Evolutionary conservation across 2,888 invertebrate genomes (phyloP).

Genomic region (Oasisia sp.): DNA sequence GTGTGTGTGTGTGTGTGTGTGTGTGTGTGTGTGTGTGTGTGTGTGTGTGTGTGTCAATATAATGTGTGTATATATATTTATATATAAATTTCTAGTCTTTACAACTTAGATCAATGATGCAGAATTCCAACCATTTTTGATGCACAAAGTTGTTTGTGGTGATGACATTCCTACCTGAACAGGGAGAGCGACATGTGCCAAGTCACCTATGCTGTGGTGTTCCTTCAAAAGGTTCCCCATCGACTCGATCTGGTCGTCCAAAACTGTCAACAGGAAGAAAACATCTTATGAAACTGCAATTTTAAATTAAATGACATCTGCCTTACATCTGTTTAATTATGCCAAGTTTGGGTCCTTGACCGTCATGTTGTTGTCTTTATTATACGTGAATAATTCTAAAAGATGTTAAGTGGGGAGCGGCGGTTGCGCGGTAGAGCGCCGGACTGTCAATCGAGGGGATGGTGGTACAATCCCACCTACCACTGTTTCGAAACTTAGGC

Average conservation of each 20-base stretch:
- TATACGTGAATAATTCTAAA: too few species aligned
- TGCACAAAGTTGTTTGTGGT: not conserved
- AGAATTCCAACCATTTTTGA: not conserved
- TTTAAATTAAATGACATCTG: not conserved
- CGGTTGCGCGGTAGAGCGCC: too few species aligned
- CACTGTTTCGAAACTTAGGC: too few species aligned
- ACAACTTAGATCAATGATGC: too few species aligned
- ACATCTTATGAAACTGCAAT: conserved; percentile 14
- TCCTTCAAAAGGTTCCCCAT: conserved; percentile 64
- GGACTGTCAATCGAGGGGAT: too few species aligned
- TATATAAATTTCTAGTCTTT: not conserved
- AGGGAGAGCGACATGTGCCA: conserved; percentile 58
- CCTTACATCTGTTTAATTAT: not conserved
- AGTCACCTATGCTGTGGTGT: conserved; percentile 58
- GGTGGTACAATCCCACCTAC: too few species aligned
- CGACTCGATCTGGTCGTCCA: conserved; percentile 66
- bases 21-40: too few species aligned
- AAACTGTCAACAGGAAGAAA: conserved; percentile 49
- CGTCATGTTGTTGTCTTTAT: not conserved
- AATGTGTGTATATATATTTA: not conserved
- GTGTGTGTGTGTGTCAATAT: too few species aligned
- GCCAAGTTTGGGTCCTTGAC: not conserved
- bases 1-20: too few species aligned
- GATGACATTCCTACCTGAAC: conserved; percentile 48
- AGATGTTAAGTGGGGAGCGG: too few species aligned